Evolutionary conservation across 2,797 vertebrate species (phyloP).

Genomic region (Malurus splendens): DNA sequence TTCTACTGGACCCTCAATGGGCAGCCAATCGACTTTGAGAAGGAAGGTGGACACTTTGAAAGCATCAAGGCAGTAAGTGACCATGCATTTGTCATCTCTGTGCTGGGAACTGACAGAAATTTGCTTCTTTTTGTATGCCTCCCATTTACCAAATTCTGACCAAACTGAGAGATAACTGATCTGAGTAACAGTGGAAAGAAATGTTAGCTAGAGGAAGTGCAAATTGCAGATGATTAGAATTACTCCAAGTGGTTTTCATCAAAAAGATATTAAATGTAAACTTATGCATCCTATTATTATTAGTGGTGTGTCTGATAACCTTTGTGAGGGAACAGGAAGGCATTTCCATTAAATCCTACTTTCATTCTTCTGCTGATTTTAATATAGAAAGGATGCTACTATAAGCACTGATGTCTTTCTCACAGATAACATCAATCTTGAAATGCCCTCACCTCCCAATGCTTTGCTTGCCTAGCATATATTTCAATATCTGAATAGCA

Average conservation of each 20-base stretch:
- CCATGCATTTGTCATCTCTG: not conserved
- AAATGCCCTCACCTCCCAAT: not conserved
- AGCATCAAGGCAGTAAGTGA: constrained; percentile 92
- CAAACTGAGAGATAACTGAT: not conserved
- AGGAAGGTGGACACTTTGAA: constrained; percentile 91
- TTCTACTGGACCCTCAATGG: constrained; percentile 92
- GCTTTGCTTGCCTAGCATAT: not conserved
- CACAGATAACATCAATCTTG: not conserved
- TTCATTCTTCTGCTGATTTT: not conserved
- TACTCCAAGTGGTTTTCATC: not conserved
- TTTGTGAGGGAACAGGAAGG: not conserved
- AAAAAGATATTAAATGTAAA: not conserved
- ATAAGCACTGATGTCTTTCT: not conserved
- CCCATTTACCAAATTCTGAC: not conserved
- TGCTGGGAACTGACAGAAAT: not conserved
- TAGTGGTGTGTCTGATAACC: not conserved
- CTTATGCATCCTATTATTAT: not conserved
- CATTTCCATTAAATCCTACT: not conserved
- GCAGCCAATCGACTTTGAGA: constrained; percentile 85
- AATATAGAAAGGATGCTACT: not conserved
- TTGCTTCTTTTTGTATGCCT: not conserved
- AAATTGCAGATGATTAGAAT: not conserved
- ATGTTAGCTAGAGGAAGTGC: not conserved
- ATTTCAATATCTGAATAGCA: not conserved
- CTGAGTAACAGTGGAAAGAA: not conserved